Conservation (phyloP, 2,888 invertebrate genomes). For the Eupithecia dodoneata region DNA sequence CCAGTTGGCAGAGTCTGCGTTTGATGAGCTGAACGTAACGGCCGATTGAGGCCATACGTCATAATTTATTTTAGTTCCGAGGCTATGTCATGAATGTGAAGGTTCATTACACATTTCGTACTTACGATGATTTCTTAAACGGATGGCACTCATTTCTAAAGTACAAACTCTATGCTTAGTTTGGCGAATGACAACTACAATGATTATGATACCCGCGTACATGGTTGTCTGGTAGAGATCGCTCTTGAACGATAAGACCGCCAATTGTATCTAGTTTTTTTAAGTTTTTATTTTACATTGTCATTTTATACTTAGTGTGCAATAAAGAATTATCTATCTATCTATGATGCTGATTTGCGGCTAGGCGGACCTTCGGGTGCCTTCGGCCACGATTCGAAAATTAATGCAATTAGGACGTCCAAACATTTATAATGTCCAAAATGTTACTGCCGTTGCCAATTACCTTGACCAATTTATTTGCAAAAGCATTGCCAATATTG, state of each 20-base stretch:
- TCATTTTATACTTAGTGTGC: no score
- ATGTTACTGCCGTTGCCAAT: neutral
- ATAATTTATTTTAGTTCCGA: neutral
- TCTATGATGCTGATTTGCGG: no score
- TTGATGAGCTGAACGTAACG: neutral
- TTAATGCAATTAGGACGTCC: neutral
- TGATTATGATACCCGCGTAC: no score
- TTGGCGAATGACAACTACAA: no score
- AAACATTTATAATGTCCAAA: neutral
- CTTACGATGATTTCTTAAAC: neutral
- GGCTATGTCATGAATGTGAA: neutral
- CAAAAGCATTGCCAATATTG: neutral
- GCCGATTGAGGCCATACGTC: neutral
- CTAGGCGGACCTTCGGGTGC: no score
- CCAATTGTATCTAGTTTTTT: no score
- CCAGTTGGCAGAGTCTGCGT: neutral
- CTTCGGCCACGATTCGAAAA: neutral
- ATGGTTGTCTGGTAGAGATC: no score
- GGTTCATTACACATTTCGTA: constrained; percentile 2
- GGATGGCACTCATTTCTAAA: no score
- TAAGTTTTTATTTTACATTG: no score
- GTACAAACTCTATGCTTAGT: no score
- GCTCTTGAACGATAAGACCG: no score
- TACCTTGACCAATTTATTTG: neutral
- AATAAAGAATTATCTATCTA: no score